Evolutionary conservation across 64 coral and sea anemone genomes (phyloP).

Genomic region (Stichodactyla mertensii): DNA sequence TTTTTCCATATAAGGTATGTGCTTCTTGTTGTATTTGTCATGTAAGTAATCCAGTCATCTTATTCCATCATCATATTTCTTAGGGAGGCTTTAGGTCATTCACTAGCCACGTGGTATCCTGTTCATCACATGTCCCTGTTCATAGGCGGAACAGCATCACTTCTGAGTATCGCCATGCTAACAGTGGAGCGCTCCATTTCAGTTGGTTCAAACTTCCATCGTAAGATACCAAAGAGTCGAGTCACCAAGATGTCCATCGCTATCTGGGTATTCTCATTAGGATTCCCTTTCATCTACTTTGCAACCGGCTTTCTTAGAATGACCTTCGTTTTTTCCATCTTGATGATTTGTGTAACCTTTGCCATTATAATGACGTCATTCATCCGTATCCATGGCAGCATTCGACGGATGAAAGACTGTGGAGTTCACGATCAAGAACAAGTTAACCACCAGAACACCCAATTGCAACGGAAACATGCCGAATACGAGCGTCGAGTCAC

Average conservation of each 20-base stretch:
- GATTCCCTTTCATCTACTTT: conserved; percentile 33
- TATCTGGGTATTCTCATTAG: conserved; percentile 41
- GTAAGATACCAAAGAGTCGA: conserved; percentile 24
- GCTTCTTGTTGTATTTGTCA: no score
- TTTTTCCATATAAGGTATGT: conserved; percentile 36
- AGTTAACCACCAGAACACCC: neutral
- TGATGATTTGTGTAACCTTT: conserved; percentile 16
- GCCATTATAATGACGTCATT: conserved; percentile 32
- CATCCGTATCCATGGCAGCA: conserved; percentile 32
- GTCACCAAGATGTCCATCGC: conserved; percentile 27
- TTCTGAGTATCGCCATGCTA: conserved; percentile 65
- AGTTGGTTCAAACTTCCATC: conserved; percentile 37
- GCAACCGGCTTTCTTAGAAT: conserved; percentile 14
- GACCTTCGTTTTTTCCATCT: conserved; percentile 40
- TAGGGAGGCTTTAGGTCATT: neutral
- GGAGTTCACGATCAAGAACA: neutral
- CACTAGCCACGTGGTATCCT: neutral
- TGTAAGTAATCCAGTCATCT: neutral
- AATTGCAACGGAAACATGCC: conserved; percentile 24
- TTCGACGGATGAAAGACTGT: neutral
- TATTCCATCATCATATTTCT: neutral
- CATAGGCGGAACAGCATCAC: conserved; percentile 52
- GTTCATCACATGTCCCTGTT: conserved; percentile 61
- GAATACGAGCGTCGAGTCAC: conserved; percentile 34
- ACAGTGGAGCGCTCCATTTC: conserved; percentile 74